Base-by-base conservation (phyloP, 1,140 invertebrate genomes). In the Heliconius eleuchia region DNA sequence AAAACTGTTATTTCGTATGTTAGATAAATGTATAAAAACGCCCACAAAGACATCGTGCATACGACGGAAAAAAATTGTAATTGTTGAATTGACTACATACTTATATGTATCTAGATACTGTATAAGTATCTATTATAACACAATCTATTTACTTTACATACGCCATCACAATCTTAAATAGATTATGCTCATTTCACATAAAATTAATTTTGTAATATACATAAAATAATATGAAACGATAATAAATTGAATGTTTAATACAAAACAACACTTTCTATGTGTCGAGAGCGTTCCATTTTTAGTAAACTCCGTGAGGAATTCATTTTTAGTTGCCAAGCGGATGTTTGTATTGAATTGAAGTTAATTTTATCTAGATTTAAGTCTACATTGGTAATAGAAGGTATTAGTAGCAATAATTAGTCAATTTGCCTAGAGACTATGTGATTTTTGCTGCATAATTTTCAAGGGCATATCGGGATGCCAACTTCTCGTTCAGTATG, bases 371-470 rank as follows among this genome's bases (percentile, higher is more conserved):
- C 60, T 23, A 72, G 76, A 81, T 76, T 72, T 73, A 73, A 73
- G 60, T 83, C 79, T 76, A 82, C 84, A 87, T 88, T 82, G 83
- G 83, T 87, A 88, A 86, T 80, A 84, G 87, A 88, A 90, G 81
- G 85, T 66, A 66, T 85, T 88, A 85, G 80, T 87, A 85, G 78
- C 87, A 82, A 74, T 85, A 87, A 90, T 83, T 83, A 84, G 81
- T 82, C 78, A 84, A 90, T 85, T 86, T 80, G 85, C 83, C 79
- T 82, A 87, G 81, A 87, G 80, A 87, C 84, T 86, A 88, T 87
- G 86, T 86, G 87, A 91, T 90, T 94, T 95, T 92, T 89, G 89
- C 92, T 94, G 93, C 92, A 94, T 92, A 92, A 91, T 94, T 93
- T 95, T 95, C 94, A 95, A 95, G 94, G 94, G 92, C 94, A 95